These are phyloP conservation scores for Oryzias javanicus DNA, from an alignment of 2,113 vertebrate species.

Conservation along the genomic window DNA sequence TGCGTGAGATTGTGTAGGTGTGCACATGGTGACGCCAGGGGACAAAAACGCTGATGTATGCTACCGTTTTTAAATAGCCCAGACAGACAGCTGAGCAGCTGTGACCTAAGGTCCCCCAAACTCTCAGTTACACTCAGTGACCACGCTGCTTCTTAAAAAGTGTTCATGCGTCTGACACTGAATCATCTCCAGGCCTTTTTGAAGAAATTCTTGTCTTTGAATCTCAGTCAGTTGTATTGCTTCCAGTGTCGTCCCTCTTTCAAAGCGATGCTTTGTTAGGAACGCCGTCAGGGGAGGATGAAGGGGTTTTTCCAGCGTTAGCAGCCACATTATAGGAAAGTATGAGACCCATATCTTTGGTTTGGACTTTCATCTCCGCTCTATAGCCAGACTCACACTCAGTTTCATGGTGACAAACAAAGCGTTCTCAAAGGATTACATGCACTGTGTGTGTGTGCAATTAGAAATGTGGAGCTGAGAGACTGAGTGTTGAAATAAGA, in stretches of 20 bases:
- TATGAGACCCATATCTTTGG: constrained; percentile 33
- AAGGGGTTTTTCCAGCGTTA: constrained; percentile 6
- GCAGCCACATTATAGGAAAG: constrained; percentile 48
- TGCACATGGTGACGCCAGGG: constrained; percentile 38
- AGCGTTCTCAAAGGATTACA: constrained; percentile 63
- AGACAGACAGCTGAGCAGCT: constrained; percentile 75
- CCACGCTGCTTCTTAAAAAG: constrained; percentile 37
- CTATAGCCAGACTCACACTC: constrained; percentile 49
- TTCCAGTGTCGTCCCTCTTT: constrained; percentile 33
- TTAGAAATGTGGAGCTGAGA: constrained; percentile 39
- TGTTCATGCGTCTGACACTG: not conserved
- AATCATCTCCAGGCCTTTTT: not conserved
- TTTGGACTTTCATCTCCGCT: constrained; percentile 28
- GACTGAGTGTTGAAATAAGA: constrained; percentile 51
- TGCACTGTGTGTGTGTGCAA: constrained; percentile 32
- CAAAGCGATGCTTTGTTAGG: too few species aligned
- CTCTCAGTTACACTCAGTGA: constrained; percentile 61
- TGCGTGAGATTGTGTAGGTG: constrained; percentile 22
- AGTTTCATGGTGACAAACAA: constrained; percentile 64
- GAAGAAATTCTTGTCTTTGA: too few species aligned
- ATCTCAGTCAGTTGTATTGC: not conserved
- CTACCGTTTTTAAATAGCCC: constrained; percentile 68
- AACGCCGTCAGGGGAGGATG: too few species aligned
- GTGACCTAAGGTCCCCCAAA: constrained; percentile 68
- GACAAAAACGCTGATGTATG: constrained; percentile 71